Evolutionary conservation across 1,140 invertebrate species (phyloP).

Genomic region (Delia radicum): DNA sequence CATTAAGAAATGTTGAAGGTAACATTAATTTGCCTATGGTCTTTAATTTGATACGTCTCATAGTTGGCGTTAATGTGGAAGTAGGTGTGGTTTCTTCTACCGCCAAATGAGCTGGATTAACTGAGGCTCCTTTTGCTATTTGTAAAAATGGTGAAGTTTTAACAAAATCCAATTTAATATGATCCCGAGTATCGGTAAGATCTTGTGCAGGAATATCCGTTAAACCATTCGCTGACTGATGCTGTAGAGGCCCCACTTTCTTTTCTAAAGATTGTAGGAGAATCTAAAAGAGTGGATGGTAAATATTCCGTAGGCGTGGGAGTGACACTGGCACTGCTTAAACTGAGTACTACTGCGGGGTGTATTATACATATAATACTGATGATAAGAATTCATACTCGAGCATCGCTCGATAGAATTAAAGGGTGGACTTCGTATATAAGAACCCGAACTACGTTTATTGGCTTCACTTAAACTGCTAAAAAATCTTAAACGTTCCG

Average conservation of each 20-base stretch:
- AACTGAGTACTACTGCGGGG: slow-evolving; percentile 36
- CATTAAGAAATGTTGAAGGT: slow-evolving; percentile 42
- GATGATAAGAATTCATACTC: slow-evolving; percentile 6
- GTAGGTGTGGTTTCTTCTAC: not conserved
- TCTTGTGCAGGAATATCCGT: not conserved
- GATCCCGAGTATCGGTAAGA: not conserved
- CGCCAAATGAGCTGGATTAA: not conserved
- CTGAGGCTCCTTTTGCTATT: not conserved
- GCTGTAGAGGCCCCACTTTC: not conserved
- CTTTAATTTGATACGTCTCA: slow-evolving; percentile 35
- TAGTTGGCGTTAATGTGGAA: not conserved
- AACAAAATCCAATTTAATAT: not conserved
- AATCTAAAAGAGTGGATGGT: not conserved
- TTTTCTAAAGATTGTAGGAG: not conserved
- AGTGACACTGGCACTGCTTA: slow-evolving; percentile 38
- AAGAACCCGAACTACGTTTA: slow-evolving; percentile 37
- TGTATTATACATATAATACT: slow-evolving; percentile 21
- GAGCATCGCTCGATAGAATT: slow-evolving; percentile 32
- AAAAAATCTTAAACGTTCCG: slow-evolving; percentile 50
- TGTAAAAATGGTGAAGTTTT: slow-evolving; percentile 16
- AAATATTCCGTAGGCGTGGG: slow-evolving; percentile 44
- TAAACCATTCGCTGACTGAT: not conserved
- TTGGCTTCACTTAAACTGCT: slow-evolving; percentile 40
- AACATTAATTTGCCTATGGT: slow-evolving; percentile 46
- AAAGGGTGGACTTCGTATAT: slow-evolving; percentile 36